These are phyloP conservation scores for Drosophila cardini DNA, from an alignment of 1,140 invertebrate genomes.

Conservation along the genomic window DNA sequence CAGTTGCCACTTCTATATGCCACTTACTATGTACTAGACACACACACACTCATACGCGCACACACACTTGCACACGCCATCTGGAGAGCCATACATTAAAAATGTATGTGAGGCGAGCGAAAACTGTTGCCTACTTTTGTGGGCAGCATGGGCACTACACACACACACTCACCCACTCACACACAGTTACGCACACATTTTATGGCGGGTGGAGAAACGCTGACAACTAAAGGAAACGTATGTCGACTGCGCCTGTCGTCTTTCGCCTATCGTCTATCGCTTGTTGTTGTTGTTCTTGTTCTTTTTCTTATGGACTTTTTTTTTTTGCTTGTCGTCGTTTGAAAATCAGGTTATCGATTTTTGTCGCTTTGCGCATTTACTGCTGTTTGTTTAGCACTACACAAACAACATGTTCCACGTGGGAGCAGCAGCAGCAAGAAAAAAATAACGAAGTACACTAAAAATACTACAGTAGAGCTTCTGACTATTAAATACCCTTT, in stretches of 20 bases:
- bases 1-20: slow-evolving; percentile 48
- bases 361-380: slow-evolving; percentile 50
- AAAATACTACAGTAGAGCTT: no score
- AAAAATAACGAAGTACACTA: no score
- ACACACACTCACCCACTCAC: neutral
- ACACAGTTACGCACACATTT: slow-evolving; percentile 11
- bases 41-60: slow-evolving; percentile 11
- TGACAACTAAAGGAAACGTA: slow-evolving; percentile 47
- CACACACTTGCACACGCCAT: neutral
- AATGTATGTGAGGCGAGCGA: slow-evolving; percentile 32
- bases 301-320: slow-evolving; percentile 21
- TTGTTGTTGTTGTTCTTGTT: slow-evolving; percentile 17
- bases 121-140: slow-evolving; percentile 50
- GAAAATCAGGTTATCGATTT: slow-evolving; percentile 56
- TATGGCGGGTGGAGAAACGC: slow-evolving; percentile 14
- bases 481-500: no score
- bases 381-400: slow-evolving; percentile 47
- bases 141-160: slow-evolving; percentile 12
- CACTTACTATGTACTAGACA: slow-evolving; percentile 43
- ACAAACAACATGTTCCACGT: slow-evolving; percentile 18
- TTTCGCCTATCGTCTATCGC: neutral
- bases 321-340: slow-evolving; percentile 40
- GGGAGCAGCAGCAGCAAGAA: slow-evolving; percentile 2
- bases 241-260: slow-evolving; percentile 35
- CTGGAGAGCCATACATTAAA: slow-evolving; percentile 42